Evolutionary conservation across 1,140 invertebrate species (phyloP), one percentile per base, ranked within the genome.

Genomic region (Drosophila kanapiae): DNA sequence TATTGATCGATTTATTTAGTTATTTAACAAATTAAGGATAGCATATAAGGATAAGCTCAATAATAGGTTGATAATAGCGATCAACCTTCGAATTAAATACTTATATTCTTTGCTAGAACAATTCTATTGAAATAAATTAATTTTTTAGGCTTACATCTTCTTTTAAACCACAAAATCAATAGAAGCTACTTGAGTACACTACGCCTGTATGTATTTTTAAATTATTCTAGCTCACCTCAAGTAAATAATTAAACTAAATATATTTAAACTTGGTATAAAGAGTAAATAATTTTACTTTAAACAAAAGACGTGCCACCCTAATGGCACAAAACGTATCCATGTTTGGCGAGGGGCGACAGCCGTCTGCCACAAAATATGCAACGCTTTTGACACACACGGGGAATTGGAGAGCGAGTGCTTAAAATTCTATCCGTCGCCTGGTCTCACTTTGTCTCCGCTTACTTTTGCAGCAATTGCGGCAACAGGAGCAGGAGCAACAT

Each of bases 311-410:
- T 31, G n/a, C 23, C 63, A 70, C 67, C 67, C 67, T 70, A 67
- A 37, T 27, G 1, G 0, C 23, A 10, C n/a, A n/a, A 10, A 14
- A 23, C 4, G 23, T 45, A 45, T 67, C 13, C 33, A 51, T 10
- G 29, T 53, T 65, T 53, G 10, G n/a, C 35, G 29, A 18, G 31
- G 33, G 40, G 40, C 70, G 40, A 33, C 54, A 58, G 23, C 48
- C 54, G 71, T 80, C 48, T 61, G 60, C 78, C 61, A 42, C 54
- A 76, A 65, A 65, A 58, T 71, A 76, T 79, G 76, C 78, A 75
- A 69, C 54, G 49, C 65, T 53, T 60, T 42, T 61, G 60, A 71
- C 71, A 64, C 71, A 64, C 48, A 43, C 43, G n/a, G 16, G 18
- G 23, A 51, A 61, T 18, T 51, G 29, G 35, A 56, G 27, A 56